Evolutionary conservation across 2,888 invertebrate genomes (phyloP).

Genomic region (Gibbula magus): DNA sequence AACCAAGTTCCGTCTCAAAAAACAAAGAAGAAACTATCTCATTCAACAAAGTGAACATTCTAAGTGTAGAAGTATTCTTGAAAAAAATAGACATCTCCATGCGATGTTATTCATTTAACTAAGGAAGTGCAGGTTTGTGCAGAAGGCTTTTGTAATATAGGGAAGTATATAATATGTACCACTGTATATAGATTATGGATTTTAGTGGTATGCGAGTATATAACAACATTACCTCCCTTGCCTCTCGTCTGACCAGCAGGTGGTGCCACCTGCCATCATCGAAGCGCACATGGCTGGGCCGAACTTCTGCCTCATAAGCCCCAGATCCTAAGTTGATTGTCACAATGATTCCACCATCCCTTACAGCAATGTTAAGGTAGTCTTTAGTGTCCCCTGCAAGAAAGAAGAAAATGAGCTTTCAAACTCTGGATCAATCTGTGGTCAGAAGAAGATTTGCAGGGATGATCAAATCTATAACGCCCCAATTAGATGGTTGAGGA

Average conservation of each 20-base stretch:
- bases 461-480: too few species aligned
- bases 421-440: too few species aligned
- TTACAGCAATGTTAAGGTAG: constrained; percentile 90
- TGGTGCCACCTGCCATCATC: constrained; percentile 98
- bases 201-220: not conserved
- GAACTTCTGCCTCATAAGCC: constrained; percentile 78
- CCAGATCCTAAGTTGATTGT: constrained; percentile 88
- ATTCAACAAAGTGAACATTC: constrained; percentile 24
- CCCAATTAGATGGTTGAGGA: too few species aligned
- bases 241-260: constrained; percentile 89
- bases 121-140: constrained; percentile 16
- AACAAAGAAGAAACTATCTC: constrained; percentile 25
- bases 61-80: not conserved
- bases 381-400: constrained; percentile 84
- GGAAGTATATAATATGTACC: constrained; percentile 5
- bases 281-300: constrained; percentile 86
- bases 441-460: too few species aligned
- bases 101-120: constrained; percentile 18
- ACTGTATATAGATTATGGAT: constrained; percentile 15
- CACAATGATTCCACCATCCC: constrained; percentile 90
- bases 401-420: not conserved
- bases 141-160: constrained; percentile 22
- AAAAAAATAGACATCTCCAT: not conserved
- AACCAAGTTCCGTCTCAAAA: constrained; percentile 7
- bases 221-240: constrained; percentile 85